These are phyloP conservation scores for Melanogrammus aeglefinus DNA, from an alignment of 2,797 vertebrate species.

Conservation along the genomic window DNA sequence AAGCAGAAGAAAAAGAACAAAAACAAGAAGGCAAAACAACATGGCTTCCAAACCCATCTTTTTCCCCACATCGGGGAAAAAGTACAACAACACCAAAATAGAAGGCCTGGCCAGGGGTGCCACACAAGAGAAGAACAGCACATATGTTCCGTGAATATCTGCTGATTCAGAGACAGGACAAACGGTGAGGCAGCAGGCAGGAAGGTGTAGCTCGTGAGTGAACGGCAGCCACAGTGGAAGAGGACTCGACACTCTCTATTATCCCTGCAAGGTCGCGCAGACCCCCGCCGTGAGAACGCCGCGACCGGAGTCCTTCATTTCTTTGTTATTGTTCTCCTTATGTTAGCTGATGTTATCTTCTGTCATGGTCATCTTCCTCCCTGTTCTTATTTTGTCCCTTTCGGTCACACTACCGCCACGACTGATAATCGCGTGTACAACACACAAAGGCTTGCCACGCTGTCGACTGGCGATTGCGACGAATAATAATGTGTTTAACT, in stretches of 20 bases:
- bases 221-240: constrained; percentile 19
- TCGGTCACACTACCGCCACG: too few species aligned
- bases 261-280: constrained; percentile 1
- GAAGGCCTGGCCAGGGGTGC: constrained; percentile 22
- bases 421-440: not conserved
- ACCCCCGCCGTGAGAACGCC: too few species aligned
- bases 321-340: too few species aligned
- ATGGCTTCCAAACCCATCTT: constrained; percentile 36
- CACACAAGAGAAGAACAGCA: constrained; percentile 28
- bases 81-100: constrained; percentile 30
- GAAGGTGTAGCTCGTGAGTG: constrained; percentile 28
- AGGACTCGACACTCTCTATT: constrained; percentile 7
- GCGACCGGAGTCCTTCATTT: too few species aligned
- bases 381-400: too few species aligned
- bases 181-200: constrained; percentile 25
- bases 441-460: not conserved
- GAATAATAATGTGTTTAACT: not conserved
- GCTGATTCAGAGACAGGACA: constrained; percentile 33
- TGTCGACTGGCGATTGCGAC: not conserved
- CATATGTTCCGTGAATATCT: constrained; percentile 25
- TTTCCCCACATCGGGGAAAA: constrained; percentile 41
- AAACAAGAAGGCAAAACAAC: constrained; percentile 9
- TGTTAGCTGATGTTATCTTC: too few species aligned
- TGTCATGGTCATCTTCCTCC: too few species aligned
- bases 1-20: not conserved